A percentile compares a stretch with the other conserved stretches of the same genome.
These are phyloP conservation scores for Myripristis murdjan DNA, from an alignment of 2,797 vertebrate species.

Conservation along the genomic window DNA sequence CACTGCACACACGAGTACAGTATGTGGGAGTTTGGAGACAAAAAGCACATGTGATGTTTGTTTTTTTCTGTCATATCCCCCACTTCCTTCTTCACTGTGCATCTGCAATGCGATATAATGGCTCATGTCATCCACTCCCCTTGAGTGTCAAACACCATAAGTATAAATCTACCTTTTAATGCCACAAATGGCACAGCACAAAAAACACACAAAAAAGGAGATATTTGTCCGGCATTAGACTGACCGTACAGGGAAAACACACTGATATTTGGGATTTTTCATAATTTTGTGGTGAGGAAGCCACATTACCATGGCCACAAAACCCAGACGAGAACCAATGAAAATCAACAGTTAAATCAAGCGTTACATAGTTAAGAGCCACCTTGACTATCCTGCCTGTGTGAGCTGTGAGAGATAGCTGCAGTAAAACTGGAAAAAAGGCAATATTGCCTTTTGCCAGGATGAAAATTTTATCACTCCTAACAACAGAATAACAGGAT, in stretches of 20 bases:
- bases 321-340: no score
- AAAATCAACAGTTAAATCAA: no score
- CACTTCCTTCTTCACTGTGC: constrained; percentile 15
- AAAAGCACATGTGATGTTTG: constrained; percentile 55
- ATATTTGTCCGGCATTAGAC: constrained; percentile 27
- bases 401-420: no score
- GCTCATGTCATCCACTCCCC: constrained; percentile 46
- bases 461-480: no score
- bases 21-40: constrained; percentile 41
- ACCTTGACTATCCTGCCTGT: no score
- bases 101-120: constrained; percentile 43
- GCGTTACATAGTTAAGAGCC: no score
- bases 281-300: no score
- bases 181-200: constrained; percentile 33
- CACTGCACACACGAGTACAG: constrained; percentile 41
- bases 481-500: no score
- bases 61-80: constrained; percentile 46
- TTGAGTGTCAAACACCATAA: constrained; percentile 43
- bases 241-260: constrained; percentile 25
- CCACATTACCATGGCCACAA: no score
- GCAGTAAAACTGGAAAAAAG: no score
- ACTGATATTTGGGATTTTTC: background rate
- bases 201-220: constrained; percentile 39
- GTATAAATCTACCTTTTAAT: constrained; percentile 29
- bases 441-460: no score